Conservation (phyloP, 2,113 vertebrate genomes). For the Salvelinus fontinalis region DNA sequence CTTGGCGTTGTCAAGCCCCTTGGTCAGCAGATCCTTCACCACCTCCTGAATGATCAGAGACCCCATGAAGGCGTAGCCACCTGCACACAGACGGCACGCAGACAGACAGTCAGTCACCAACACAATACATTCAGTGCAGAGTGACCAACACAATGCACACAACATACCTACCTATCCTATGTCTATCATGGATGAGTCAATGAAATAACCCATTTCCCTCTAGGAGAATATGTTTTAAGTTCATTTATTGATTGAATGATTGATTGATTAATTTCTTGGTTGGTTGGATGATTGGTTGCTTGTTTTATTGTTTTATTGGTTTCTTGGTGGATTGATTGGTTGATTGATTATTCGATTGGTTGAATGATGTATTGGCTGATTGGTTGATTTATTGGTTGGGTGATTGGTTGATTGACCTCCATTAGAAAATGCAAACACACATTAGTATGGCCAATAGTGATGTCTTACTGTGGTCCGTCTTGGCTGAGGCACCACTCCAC, state of each 20-base stretch:
- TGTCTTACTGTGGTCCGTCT: constrained; percentile 90
- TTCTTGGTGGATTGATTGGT: no score
- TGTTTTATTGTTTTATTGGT: no score
- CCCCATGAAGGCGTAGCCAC: constrained; percentile 94
- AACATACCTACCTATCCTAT: neutral
- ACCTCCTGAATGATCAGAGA: constrained; percentile 95
- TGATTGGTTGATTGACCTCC: no score
- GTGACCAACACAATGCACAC: neutral
- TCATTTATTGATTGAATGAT: no score
- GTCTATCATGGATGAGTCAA: neutral
- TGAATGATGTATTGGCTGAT: no score
- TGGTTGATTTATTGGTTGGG: no score
- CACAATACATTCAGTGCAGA: neutral
- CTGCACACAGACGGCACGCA: constrained; percentile 65
- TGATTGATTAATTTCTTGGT: no score
- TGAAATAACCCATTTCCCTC: no score
- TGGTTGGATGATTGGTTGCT: no score
- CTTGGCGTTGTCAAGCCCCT: constrained; percentile 88
- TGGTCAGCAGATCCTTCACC: constrained; percentile 87
- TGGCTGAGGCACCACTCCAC: constrained; percentile 91
- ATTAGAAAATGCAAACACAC: neutral
- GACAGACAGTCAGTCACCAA: constrained; percentile 11
- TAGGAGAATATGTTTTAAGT: no score
- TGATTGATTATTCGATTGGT: no score
- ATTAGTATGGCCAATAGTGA: neutral